A percentile compares a stretch with the other conserved stretches of the same genome.
Evolutionary conservation across 2,113 vertebrate species (phyloP).

Genomic region (Pungitius pungitius): DNA sequence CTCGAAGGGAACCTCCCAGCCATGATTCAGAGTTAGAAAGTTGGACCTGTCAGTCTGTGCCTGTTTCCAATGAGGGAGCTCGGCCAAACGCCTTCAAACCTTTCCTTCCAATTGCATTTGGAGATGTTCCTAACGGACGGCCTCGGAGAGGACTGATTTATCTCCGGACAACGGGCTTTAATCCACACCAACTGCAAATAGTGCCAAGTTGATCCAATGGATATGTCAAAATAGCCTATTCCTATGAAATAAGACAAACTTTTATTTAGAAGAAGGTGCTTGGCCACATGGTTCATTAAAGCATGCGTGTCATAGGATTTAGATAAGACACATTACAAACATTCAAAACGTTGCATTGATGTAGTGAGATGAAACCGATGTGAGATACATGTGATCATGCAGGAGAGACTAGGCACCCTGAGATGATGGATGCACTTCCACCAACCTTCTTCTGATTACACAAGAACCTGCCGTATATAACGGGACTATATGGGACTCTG

Average conservation of each 20-base stretch:
- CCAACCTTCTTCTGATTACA: slow-evolving; percentile 26
- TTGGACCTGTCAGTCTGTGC: slow-evolving; percentile 61
- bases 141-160: slow-evolving; percentile 26
- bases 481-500: not conserved
- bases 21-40: slow-evolving; percentile 67
- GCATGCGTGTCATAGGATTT: not conserved
- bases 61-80: slow-evolving; percentile 41
- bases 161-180: slow-evolving; percentile 10
- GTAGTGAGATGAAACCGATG: slow-evolving; percentile 35
- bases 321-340: not conserved
- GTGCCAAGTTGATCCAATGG: not conserved
- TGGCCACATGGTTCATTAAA: not conserved
- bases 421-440: slow-evolving; percentile 61
- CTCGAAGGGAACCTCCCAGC: slow-evolving; percentile 58
- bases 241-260: not conserved
- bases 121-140: slow-evolving; percentile 41
- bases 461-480: no score
- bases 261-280: not conserved
- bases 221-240: not conserved
- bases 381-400: slow-evolving; percentile 33
- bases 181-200: slow-evolving; percentile 7
- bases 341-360: slow-evolving; percentile 29
- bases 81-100: slow-evolving; percentile 55
- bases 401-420: slow-evolving; percentile 36
- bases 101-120: slow-evolving; percentile 63